Percentiles rank a stretch among this genome's conserved stretches.
Evolutionary conservation across 2,888 invertebrate genomes (phyloP).

Genomic region (Priapulus caudatus): DNA sequence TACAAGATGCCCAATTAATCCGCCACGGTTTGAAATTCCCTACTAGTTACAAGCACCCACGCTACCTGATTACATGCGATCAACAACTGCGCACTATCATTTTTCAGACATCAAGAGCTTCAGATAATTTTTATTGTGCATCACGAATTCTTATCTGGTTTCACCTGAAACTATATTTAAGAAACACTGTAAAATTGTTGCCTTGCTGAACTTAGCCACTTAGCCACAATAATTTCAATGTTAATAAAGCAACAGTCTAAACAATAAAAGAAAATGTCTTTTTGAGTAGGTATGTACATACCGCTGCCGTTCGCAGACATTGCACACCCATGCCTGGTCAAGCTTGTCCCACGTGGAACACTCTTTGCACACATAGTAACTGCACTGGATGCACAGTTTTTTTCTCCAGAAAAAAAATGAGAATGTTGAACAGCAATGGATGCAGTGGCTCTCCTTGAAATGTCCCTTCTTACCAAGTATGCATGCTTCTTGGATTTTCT

Average conservation of each 20-base stretch:
- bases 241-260: not conserved
- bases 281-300: not conserved
- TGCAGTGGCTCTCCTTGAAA: not conserved
- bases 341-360: conserved; percentile 1
- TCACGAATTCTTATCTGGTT: too few relatives aligned
- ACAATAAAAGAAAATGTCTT: not conserved
- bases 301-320: not conserved
- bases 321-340: not conserved
- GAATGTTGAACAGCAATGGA: not conserved
- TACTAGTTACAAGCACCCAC: too few relatives aligned
- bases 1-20: too few relatives aligned
- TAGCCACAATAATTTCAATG: too few relatives aligned
- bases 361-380: not conserved
- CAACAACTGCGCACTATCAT: too few relatives aligned
- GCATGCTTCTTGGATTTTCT: not conserved
- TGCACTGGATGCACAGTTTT: not conserved
- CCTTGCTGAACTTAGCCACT: too few relatives aligned
- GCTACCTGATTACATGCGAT: too few relatives aligned
- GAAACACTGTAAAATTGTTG: too few relatives aligned
- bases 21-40: too few relatives aligned
- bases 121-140: too few relatives aligned
- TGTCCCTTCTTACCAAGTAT: not conserved
- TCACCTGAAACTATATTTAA: too few relatives aligned
- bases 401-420: conserved; percentile 3
- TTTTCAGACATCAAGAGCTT: too few relatives aligned